phyloP scores from a whole-genome alignment of 2,113 vertebrate species.

The Elachura formosa region DNA sequence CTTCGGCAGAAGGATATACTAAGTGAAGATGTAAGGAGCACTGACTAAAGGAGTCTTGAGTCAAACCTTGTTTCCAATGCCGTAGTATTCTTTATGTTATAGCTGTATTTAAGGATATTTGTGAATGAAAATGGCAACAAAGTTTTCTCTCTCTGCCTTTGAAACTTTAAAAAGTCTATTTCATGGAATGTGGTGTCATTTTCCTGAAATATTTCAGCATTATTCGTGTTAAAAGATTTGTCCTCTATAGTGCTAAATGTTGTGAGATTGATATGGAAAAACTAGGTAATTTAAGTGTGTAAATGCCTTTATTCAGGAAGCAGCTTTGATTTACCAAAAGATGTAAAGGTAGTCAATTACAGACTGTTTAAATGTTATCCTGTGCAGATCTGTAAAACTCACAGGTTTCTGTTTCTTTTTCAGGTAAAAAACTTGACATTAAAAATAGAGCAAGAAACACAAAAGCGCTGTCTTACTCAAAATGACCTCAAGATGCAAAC shows the following conservation, averaged over 20 bases:
- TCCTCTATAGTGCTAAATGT: background rate
- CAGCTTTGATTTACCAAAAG: background rate
- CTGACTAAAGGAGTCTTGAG: background rate
- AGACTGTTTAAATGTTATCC: background rate
- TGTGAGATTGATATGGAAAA: background rate
- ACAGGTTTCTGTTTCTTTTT: slow-evolving; percentile 17
- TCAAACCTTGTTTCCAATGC: background rate
- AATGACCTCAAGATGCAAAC: slow-evolving; percentile 96
- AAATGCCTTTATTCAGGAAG: background rate
- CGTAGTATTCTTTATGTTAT: background rate
- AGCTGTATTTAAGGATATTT: background rate
- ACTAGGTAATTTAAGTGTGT: background rate
- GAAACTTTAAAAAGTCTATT: background rate
- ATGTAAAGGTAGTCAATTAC: background rate
- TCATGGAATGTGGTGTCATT: background rate
- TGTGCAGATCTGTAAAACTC: background rate
- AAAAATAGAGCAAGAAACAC: slow-evolving; percentile 96
- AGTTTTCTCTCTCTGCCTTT: background rate
- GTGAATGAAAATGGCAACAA: background rate
- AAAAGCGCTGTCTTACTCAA: slow-evolving; percentile 92
- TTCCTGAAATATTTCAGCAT: background rate
- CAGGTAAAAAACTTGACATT: slow-evolving; percentile 94
- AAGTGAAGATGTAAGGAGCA: slow-evolving; percentile 83
- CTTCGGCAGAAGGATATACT: slow-evolving; percentile 88
- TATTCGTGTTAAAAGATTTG: background rate